phyloP scores from a whole-genome alignment of 2,888 invertebrate genomes.

The Hybos culiciformis region DNA sequence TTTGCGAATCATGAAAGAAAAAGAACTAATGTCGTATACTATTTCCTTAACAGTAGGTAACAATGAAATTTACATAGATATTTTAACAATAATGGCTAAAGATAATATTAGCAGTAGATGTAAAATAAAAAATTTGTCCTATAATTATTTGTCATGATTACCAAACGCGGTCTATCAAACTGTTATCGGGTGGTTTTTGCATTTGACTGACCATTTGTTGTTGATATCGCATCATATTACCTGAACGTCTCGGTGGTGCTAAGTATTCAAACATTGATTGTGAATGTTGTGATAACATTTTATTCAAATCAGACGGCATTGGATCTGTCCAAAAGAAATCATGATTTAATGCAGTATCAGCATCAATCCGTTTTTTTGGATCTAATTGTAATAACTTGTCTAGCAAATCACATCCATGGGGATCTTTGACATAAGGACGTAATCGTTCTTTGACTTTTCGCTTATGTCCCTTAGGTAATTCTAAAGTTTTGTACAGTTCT shows the following conservation, averaged over 20 bases:
- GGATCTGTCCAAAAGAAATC: constrained; percentile 99
- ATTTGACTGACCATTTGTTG: constrained; percentile 39
- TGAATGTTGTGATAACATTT: constrained; percentile 82
- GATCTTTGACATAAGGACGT: constrained; percentile 81
- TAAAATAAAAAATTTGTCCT: too few relatives aligned
- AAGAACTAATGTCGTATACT: too few relatives aligned
- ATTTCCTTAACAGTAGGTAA: too few relatives aligned
- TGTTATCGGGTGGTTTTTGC: constrained; percentile 57
- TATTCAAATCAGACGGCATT: constrained; percentile 79
- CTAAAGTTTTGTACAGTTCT: constrained; percentile 78
- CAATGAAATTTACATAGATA: too few relatives aligned
- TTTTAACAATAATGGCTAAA: too few relatives aligned
- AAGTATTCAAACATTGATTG: constrained; percentile 93
- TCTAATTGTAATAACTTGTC: constrained; percentile 86
- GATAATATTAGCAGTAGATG: too few relatives aligned
- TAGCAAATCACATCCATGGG: constrained; percentile 81
- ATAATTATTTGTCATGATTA: constrained; percentile 29
- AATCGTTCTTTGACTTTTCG: constrained; percentile 72
- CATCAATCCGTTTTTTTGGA: constrained; percentile 75
- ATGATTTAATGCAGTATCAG: constrained; percentile 88
- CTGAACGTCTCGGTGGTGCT: constrained; percentile 57
- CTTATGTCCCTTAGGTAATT: constrained; percentile 74
- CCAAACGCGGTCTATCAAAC: constrained; percentile 77
- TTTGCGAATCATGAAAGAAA: too few relatives aligned
- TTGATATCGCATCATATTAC: constrained; percentile 56